Evolutionary conservation across 2,888 invertebrate species (phyloP).

Genomic region (Drosophila nigricruria): DNA sequence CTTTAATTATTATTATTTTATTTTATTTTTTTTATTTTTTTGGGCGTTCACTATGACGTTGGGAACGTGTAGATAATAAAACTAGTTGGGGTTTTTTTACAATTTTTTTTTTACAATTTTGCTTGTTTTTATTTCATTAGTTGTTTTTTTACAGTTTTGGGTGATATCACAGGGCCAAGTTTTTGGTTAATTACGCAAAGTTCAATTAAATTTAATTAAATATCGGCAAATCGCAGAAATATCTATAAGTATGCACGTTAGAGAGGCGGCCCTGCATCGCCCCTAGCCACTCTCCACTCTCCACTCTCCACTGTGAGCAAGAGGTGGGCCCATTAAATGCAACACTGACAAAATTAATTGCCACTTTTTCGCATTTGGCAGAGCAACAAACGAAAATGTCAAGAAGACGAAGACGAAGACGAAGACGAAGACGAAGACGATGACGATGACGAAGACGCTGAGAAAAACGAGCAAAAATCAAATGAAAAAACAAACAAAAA

Average conservation of each 20-base stretch:
- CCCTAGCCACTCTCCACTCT: background rate
- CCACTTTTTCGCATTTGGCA: slow-evolving; percentile 82
- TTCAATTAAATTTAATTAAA: slow-evolving; percentile 70
- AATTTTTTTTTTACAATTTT: background rate
- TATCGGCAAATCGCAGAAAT: slow-evolving; percentile 27
- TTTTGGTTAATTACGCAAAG: slow-evolving; percentile 39
- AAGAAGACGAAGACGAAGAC: slow-evolving; percentile 39
- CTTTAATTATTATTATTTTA: background rate
- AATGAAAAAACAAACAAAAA: slow-evolving; percentile 26
- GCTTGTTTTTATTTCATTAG: slow-evolving; percentile 29
- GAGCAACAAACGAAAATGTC: slow-evolving; percentile 83
- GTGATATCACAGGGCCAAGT: slow-evolving; percentile 15
- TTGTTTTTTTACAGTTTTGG: slow-evolving; percentile 24
- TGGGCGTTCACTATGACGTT: slow-evolving; percentile 36
- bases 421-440: slow-evolving; percentile 14
- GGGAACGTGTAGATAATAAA: slow-evolving; percentile 24
- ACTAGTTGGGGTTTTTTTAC: slow-evolving; percentile 16
- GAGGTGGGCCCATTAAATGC: slow-evolving; percentile 72
- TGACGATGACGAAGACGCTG: slow-evolving; percentile 38
- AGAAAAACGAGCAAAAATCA: slow-evolving; percentile 42
- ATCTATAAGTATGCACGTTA: background rate
- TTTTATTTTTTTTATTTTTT: slow-evolving; percentile 8
- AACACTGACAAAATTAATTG: slow-evolving; percentile 83
- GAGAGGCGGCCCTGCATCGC: background rate
- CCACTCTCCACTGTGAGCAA: slow-evolving; percentile 1